Evolutionary conservation across 2,113 vertebrate species (phyloP).

Genomic region (Stomatorhinus ivindoensis): DNA sequence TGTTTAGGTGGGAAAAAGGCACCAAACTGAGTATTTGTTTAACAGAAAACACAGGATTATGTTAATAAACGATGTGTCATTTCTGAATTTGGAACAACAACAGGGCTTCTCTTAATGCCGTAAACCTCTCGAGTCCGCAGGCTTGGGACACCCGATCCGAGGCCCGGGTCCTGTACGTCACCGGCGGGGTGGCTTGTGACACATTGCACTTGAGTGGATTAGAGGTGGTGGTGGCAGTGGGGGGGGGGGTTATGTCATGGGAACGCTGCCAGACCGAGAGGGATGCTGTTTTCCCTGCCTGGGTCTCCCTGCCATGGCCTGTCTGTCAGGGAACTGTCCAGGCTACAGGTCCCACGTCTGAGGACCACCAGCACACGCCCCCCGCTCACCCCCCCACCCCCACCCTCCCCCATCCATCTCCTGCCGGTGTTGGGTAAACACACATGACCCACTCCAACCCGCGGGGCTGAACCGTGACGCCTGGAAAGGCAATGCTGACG

Average conservation of each 20-base stretch:
- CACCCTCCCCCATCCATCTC: background rate
- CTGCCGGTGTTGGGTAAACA: background rate
- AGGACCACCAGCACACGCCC: background rate
- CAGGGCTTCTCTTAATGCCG: background rate
- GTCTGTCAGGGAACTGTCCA: background rate
- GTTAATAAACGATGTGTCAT: constrained; percentile 9
- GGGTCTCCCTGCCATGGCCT: background rate
- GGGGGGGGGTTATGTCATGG: background rate
- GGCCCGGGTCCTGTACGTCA: background rate
- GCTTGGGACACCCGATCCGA: background rate
- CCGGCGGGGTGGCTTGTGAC: background rate
- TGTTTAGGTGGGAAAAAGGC: background rate
- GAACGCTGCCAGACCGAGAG: background rate
- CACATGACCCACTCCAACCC: background rate
- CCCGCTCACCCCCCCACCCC: background rate
- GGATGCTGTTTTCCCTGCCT: background rate
- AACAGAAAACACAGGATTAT: constrained; percentile 5
- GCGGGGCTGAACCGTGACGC: background rate
- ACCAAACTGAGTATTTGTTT: background rate
- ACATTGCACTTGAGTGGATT: background rate
- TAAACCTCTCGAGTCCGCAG: background rate
- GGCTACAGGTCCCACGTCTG: background rate
- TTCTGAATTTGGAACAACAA: background rate
- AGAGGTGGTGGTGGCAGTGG: background rate
- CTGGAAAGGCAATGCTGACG: background rate